Conservation (phyloP, 2,113 vertebrate genomes). For the Dicaeum eximium region DNA sequence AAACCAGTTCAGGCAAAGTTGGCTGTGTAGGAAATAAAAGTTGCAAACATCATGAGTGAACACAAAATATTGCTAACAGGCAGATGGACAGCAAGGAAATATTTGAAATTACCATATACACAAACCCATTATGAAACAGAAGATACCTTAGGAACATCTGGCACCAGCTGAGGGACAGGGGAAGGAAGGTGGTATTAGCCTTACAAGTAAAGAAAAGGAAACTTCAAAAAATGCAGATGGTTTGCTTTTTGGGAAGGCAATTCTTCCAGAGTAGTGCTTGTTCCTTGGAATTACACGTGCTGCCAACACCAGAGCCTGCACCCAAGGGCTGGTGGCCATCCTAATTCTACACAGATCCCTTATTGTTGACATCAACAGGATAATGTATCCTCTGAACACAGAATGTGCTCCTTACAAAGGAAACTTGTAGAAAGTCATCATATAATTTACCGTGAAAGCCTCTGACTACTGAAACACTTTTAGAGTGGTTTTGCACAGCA, state of each 20-base stretch:
- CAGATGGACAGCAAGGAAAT: conserved; percentile 1
- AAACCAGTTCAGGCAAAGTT: conserved; percentile 26
- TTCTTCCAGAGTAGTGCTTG: background rate
- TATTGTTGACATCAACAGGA: background rate
- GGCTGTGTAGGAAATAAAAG: background rate
- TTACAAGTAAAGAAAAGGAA: background rate
- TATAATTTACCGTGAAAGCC: conserved; percentile 13
- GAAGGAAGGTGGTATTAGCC: background rate
- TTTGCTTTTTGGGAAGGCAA: background rate
- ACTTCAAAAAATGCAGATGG: background rate
- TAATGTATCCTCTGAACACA: background rate
- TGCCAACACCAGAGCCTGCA: background rate
- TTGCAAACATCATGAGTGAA: background rate
- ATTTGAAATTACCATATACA: background rate
- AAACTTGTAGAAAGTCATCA: conserved; percentile 3
- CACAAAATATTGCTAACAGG: background rate
- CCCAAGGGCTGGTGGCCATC: background rate
- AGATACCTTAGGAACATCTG: background rate
- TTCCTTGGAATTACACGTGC: background rate
- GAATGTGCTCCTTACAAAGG: conserved; percentile 8
- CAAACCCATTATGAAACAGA: background rate
- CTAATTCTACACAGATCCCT: background rate
- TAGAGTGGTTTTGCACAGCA: conserved; percentile 24
- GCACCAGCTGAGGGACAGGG: background rate
- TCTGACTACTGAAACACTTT: conserved; percentile 8